A percentile compares a stretch with the other conserved stretches of the same genome.
Conservation (phyloP, 2,888 invertebrate species). For the Atrina japonica region DNA sequence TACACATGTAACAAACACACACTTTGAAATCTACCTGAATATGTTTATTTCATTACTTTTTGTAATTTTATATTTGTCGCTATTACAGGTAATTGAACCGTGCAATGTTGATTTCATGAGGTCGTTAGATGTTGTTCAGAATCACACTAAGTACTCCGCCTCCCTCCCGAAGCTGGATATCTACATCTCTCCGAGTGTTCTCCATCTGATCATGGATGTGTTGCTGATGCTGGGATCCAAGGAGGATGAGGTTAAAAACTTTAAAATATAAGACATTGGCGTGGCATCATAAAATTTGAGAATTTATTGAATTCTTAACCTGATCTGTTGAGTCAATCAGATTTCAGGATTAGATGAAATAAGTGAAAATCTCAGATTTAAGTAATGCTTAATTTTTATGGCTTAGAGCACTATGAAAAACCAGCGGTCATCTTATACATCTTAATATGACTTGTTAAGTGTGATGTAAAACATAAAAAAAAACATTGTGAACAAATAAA, state of each 20-base stretch:
- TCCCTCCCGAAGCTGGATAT: conserved; percentile 87
- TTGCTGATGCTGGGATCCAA: conserved; percentile 52
- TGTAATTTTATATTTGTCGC: too few relatives aligned
- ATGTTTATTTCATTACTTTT: too few relatives aligned
- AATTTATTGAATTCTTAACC: too few relatives aligned
- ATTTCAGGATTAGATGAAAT: background rate
- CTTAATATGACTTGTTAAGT: too few relatives aligned
- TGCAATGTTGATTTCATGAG: conserved; percentile 78
- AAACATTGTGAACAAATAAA: too few relatives aligned
- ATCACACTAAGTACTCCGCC: conserved; percentile 86
- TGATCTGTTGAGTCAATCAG: background rate
- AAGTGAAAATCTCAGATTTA: background rate
- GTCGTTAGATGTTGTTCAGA: conserved; percentile 83
- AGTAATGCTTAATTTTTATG: too few relatives aligned
- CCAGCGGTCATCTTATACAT: too few relatives aligned
- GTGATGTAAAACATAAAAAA: too few relatives aligned
- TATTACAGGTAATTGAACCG: conserved; percentile 77
- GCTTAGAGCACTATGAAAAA: too few relatives aligned
- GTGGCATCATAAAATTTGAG: too few relatives aligned
- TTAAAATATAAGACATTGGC: background rate
- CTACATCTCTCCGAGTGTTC: conserved; percentile 87
- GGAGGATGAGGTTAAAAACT: conserved; percentile 41
- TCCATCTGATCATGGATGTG: conserved; percentile 86
- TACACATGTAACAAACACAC: too few relatives aligned
- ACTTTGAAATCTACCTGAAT: too few relatives aligned